A percentile compares a stretch with the other conserved stretches of the same genome.
phyloP scores from a whole-genome alignment of 2,888 invertebrate species.

The Tanytarsus gracilentus region DNA sequence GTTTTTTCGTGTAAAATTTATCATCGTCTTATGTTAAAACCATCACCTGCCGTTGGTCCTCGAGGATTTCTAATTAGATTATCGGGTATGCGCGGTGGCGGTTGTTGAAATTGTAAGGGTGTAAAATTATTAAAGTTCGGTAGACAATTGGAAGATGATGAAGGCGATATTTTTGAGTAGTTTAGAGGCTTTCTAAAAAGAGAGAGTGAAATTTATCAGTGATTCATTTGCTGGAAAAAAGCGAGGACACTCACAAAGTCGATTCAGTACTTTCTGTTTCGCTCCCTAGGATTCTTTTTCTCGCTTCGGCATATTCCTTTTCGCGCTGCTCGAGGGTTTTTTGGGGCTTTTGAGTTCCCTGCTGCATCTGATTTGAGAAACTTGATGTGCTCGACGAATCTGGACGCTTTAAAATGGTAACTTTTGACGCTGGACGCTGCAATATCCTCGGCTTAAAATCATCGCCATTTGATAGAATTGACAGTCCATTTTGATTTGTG shows the following conservation, averaged over 20 bases:
- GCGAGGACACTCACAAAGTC: conserved; percentile 44
- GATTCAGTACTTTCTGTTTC: no score
- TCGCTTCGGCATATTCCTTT: conserved; percentile 87
- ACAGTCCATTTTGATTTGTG: conserved; percentile 17
- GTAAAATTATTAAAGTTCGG: conserved; percentile 3
- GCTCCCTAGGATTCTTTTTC: conserved; percentile 82
- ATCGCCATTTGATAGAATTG: neutral
- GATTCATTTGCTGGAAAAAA: no score
- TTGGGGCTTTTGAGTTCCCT: conserved; percentile 49
- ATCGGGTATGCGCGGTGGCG: conserved; percentile 33
- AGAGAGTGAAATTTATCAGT: neutral
- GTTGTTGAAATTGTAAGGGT: neutral
- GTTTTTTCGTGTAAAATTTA: no score
- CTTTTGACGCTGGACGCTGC: conserved; percentile 3
- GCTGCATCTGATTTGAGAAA: neutral
- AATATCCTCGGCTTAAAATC: conserved; percentile 17
- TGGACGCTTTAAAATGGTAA: conserved; percentile 17
- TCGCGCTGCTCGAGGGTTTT: conserved; percentile 82
- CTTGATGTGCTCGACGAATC: neutral
- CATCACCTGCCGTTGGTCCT: conserved; percentile 70
- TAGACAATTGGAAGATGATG: conserved; percentile 11
- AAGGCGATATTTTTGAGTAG: conserved; percentile 5
- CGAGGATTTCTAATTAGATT: conserved; percentile 60
- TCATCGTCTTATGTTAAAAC: conserved; percentile 61
- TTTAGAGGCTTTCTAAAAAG: neutral